Evolutionary conservation across 2,888 invertebrate genomes (phyloP).

Genomic region (Loripinus fragilis): DNA sequence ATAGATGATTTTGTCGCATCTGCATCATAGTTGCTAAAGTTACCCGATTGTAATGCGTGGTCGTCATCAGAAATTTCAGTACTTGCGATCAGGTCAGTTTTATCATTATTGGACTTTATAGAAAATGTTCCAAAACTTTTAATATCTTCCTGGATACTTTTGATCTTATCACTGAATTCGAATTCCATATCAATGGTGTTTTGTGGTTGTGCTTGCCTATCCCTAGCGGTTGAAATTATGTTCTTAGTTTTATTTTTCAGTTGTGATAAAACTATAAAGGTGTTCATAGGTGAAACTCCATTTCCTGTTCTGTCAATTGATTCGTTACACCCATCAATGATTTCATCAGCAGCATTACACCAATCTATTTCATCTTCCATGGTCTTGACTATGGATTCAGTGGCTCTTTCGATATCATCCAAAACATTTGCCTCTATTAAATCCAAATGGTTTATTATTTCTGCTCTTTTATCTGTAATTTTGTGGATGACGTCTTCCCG

Average conservation of each 20-base stretch:
- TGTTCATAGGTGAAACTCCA: neutral
- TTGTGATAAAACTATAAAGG: neutral
- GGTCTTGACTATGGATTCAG: neutral
- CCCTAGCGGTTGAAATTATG: neutral
- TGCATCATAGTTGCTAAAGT: neutral
- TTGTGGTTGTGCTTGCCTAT: neutral
- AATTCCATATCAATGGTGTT: neutral
- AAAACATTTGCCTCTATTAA: conserved; percentile 17
- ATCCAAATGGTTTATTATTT: conserved; percentile 30
- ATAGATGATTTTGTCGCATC: neutral
- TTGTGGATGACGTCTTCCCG: conserved; percentile 28
- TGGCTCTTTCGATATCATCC: neutral
- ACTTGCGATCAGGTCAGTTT: neutral
- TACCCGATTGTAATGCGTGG: neutral
- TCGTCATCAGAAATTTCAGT: neutral
- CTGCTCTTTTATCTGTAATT: conserved; percentile 28
- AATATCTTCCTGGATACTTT: neutral
- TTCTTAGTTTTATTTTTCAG: neutral
- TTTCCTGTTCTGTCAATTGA: neutral
- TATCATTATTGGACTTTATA: neutral
- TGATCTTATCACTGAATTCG: neutral
- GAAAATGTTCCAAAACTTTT: neutral
- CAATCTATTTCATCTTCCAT: neutral
- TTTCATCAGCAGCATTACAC: neutral
- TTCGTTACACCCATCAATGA: neutral